phyloP scores from a whole-genome alignment of 2,113 vertebrate species.

The Trinectes maculatus region DNA sequence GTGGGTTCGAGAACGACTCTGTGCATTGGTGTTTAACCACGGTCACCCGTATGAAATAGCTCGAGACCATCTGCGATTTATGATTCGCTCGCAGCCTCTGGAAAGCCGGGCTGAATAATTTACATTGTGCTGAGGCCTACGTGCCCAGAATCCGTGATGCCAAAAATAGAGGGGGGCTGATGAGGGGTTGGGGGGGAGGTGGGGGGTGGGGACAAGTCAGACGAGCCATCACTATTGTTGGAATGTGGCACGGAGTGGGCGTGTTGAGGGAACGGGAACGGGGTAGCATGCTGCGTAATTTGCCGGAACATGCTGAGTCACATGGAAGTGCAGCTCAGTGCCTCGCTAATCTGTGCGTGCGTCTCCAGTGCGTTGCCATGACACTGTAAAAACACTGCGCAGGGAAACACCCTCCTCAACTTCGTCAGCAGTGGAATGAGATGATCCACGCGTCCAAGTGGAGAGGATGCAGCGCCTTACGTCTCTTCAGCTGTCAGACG shows the following conservation, averaged over 20 bases:
- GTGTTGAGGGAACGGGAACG: slow-evolving; percentile 41
- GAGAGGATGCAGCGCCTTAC: slow-evolving; percentile 21
- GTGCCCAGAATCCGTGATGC: slow-evolving; percentile 83
- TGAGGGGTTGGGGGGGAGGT: slow-evolving; percentile 32
- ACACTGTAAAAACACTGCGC: slow-evolving; percentile 55
- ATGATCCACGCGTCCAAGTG: slow-evolving; percentile 59
- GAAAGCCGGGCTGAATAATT: slow-evolving; percentile 85
- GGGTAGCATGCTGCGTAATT: slow-evolving; percentile 62
- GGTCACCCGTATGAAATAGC: slow-evolving; percentile 82
- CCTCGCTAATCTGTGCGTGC: slow-evolving; percentile 46
- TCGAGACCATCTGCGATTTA: slow-evolving; percentile 82
- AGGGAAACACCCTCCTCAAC: slow-evolving; percentile 24
- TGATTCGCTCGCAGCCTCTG: slow-evolving; percentile 81
- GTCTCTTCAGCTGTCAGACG: slow-evolving; percentile 25
- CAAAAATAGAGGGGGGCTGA: slow-evolving; percentile 68
- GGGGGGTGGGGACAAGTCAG: slow-evolving; percentile 51
- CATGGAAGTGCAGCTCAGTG: slow-evolving; percentile 47
- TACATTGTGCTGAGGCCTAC: slow-evolving; percentile 83
- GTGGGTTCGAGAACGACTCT: slow-evolving; percentile 75
- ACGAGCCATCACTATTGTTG: slow-evolving; percentile 37
- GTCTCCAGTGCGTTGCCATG: slow-evolving; percentile 48
- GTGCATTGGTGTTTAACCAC: slow-evolving; percentile 83
- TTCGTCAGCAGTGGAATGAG: slow-evolving; percentile 9
- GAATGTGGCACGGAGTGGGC: slow-evolving; percentile 61
- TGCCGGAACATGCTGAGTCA: slow-evolving; percentile 73